These are phyloP conservation scores for Lucinisca nassula DNA, from an alignment of 2,888 invertebrate genomes.

Conservation along the genomic window DNA sequence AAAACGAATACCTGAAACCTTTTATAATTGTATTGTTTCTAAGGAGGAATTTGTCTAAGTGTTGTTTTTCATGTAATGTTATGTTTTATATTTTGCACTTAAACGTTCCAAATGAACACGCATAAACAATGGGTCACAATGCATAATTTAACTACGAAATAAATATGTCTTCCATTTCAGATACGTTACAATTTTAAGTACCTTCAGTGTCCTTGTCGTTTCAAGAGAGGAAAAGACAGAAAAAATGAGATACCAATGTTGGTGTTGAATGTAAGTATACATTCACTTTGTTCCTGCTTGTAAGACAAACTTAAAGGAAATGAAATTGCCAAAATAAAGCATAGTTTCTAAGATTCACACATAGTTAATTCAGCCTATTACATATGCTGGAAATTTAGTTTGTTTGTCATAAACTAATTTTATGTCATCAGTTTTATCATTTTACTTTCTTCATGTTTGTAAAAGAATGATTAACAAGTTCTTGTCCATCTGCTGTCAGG, in stretches of 20 bases:
- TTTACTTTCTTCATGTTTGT: not conserved
- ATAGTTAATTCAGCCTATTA: not conserved
- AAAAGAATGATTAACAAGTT: too few relatives aligned
- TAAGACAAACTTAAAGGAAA: too few relatives aligned
- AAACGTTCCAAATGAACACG: too few relatives aligned
- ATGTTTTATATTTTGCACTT: too few relatives aligned
- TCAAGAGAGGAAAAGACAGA: constrained; percentile 69
- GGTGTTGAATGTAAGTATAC: constrained; percentile 86
- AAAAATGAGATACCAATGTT: constrained; percentile 79
- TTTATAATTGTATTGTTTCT: too few relatives aligned
- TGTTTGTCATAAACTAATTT: not conserved
- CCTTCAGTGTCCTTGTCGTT: constrained; percentile 79
- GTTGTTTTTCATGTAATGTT: too few relatives aligned
- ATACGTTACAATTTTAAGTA: constrained; percentile 86
- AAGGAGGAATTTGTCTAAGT: too few relatives aligned
- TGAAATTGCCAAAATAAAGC: not conserved
- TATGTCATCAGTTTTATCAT: not conserved
- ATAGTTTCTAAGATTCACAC: not conserved
- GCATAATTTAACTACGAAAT: too few relatives aligned
- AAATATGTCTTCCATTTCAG: constrained; percentile 75
- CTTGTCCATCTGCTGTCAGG: too few relatives aligned
- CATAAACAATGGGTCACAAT: too few relatives aligned
- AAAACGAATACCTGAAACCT: too few relatives aligned
- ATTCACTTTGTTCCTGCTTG: too few relatives aligned
- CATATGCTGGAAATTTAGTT: not conserved